Evolutionary conservation across 2,113 vertebrate species (phyloP).

Genomic region (Panurus biarmicus): DNA sequence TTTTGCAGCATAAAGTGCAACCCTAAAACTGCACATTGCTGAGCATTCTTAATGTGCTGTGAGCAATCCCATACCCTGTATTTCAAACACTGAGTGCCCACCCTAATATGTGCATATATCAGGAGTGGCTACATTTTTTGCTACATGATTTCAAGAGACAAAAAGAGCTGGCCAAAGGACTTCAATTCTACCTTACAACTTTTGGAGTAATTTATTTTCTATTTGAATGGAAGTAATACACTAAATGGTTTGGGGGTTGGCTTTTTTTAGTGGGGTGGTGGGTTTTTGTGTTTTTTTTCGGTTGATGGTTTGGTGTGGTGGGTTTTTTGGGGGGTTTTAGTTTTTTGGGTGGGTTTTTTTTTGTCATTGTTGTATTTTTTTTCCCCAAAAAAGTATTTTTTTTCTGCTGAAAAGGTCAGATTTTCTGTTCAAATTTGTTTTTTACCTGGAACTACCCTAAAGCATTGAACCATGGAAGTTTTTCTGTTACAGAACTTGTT

Average conservation of each 20-base stretch:
- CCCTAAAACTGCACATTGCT: background rate
- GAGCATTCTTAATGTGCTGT: conserved; percentile 15
- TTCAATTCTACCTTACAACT: background rate
- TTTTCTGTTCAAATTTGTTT: background rate
- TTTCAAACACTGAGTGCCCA: conserved; percentile 23
- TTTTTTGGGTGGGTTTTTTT: background rate
- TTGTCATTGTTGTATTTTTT: background rate
- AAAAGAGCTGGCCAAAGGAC: background rate
- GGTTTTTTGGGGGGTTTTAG: background rate
- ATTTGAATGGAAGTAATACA: background rate
- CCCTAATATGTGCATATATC: background rate
- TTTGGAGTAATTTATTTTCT: background rate
- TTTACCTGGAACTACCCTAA: background rate
- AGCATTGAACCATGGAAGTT: background rate
- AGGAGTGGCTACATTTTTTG: background rate
- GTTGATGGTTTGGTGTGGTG: too few relatives aligned
- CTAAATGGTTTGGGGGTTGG: background rate
- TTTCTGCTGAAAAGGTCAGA: background rate
- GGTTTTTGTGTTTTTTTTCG: background rate
- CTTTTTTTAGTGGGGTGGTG: background rate
- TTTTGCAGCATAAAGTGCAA: conserved; percentile 9
- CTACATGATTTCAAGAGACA: background rate
- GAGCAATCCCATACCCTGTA: background rate
- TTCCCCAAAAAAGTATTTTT: background rate
- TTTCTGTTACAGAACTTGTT: background rate